Base-by-base conservation (phyloP, 1,140 invertebrate species). In the Potamilus streckersoni region DNA sequence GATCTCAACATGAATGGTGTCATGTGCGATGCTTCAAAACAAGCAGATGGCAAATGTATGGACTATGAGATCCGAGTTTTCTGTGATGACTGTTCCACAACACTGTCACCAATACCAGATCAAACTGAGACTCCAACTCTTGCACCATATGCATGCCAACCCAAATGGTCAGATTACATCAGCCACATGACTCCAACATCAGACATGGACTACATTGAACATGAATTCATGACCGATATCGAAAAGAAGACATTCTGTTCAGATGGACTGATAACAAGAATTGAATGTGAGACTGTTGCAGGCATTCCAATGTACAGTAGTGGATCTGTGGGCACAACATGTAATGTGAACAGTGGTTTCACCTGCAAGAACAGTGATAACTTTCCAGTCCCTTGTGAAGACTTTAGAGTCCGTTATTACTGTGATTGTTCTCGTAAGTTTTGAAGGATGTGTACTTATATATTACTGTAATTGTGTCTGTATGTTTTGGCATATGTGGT, bases 31-130 rank as follows among this genome's bases (percentile, higher is more conserved):
- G 85, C 89, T 58, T 69, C 69, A 16, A 67, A 81, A 15, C 87
- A 87, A 62, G 65, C 79, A 12, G 80, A 72, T 38, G 78, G 82
- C 19, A 73, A 79, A 19, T 91, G 90, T 79, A 79, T 83, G 31
- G 94, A 95, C 85, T 95, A 95, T 85, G 94, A 96, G 85, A 92
- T 95, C 27, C 90, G 94, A 23, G 92, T 94, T 20, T 91, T 93
- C 59, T 95, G 95, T 83, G 88, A 93, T 65, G 82, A 86, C 64
- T 87, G 86, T 67, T 59, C 72, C 2, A 31, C 67, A 27, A 64
- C 74, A 15, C 63, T 62, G 14, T n/a, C 66, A 15, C 27, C 38
- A 6, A 60, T 57, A 6, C 15, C 59, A 17, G 23, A 69, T 17
- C 49, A 64, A 12, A 61, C 56, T 74, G 78, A 62, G 66, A 74